Percentiles rank a stretch among this genome's conserved stretches.
phyloP scores from a whole-genome alignment of 2,113 vertebrate species.

The Pluvialis apricaria region DNA sequence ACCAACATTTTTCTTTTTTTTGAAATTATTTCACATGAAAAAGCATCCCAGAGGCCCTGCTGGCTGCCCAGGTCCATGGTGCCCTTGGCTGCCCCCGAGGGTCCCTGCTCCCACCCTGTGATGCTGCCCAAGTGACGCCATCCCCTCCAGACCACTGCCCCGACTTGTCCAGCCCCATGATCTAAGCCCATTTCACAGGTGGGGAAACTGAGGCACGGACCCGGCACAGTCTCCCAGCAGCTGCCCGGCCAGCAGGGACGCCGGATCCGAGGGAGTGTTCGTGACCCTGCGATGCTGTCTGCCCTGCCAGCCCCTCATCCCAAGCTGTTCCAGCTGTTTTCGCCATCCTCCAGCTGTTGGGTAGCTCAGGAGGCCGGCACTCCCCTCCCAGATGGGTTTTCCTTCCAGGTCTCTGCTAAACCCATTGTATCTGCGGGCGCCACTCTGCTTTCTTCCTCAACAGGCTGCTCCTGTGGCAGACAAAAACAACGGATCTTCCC shows the following conservation, averaged over 20 bases:
- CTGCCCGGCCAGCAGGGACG: rapidly evolving
- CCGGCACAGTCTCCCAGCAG: neutral
- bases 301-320: neutral
- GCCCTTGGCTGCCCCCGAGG: neutral
- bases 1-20: neutral
- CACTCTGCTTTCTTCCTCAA: neutral
- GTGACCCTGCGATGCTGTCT: neutral
- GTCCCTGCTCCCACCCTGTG: rapidly evolving
- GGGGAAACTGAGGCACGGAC: slow-evolving; percentile 15
- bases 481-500: neutral
- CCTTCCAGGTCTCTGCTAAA: slow-evolving; percentile 56
- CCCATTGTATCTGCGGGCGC: neutral
- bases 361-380: neutral
- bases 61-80: rapidly evolving
- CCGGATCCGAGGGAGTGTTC: rapidly evolving
- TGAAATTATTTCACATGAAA: neutral
- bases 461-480: neutral
- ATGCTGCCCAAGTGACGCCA: rapidly evolving
- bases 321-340: neutral
- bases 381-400: neutral
- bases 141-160: neutral
- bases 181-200: neutral
- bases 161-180: neutral
- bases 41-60: rapidly evolving
- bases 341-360: neutral